Evolutionary conservation across 2,113 vertebrate genomes (phyloP).

Genomic region (Hiodon tergisus): DNA sequence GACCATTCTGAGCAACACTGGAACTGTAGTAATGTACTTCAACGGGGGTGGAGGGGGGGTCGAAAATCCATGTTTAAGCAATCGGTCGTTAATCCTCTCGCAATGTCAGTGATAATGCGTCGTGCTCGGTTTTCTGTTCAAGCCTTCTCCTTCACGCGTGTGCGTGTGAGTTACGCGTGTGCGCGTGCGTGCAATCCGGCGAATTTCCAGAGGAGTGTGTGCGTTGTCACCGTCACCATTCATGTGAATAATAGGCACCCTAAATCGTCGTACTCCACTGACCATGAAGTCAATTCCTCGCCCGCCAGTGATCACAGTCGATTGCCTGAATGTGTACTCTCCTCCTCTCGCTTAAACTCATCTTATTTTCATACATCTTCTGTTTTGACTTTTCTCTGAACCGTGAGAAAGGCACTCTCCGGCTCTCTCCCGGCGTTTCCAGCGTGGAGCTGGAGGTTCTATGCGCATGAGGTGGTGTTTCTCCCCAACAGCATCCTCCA

Average conservation of each 20-base stretch:
- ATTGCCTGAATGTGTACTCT: constrained; percentile 13
- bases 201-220: constrained; percentile 14
- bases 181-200: background rate
- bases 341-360: constrained; percentile 33
- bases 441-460: too few relatives aligned
- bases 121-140: too few relatives aligned
- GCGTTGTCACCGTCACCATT: constrained; percentile 1
- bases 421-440: constrained; percentile 25
- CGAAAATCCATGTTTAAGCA: too few relatives aligned
- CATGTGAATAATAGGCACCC: constrained; percentile 28
- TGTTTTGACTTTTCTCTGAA: constrained; percentile 45
- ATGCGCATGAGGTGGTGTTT: background rate
- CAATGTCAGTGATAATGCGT: too few relatives aligned
- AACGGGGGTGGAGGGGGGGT: too few relatives aligned
- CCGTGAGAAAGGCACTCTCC: constrained; percentile 37
- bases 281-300: constrained; percentile 27
- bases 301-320: constrained; percentile 11
- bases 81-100: too few relatives aligned
- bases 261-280: constrained; percentile 30
- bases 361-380: constrained; percentile 42
- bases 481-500: background rate
- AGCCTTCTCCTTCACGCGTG: background rate
- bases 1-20: too few relatives aligned
- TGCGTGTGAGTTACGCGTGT: background rate
- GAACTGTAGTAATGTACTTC: too few relatives aligned